Conservation (phyloP, 2,888 invertebrate genomes). For the Rotaria magnacalcarata region DNA sequence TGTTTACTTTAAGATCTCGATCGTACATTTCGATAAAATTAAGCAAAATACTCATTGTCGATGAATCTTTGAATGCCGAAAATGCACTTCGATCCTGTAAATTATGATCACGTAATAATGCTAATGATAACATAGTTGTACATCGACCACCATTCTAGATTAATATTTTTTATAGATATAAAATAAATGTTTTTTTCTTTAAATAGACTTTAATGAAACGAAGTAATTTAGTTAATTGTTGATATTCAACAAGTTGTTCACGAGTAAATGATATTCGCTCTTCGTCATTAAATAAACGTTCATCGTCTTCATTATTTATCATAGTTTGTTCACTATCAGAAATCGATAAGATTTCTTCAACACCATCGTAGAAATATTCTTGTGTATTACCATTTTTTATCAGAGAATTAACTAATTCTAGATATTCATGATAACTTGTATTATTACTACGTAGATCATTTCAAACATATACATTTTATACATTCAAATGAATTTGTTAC, state of each 20-base stretch:
- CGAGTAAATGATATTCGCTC: slow-evolving; percentile 13
- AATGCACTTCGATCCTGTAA: slow-evolving; percentile 9
- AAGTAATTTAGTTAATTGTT: slow-evolving; percentile 23
- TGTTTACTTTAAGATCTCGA: slow-evolving; percentile 17
- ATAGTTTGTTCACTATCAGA: not conserved
- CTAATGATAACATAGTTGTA: not conserved
- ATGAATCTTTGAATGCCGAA: slow-evolving; percentile 1
- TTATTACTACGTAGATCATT: not conserved
- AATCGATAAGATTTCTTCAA: not conserved
- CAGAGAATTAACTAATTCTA: not conserved
- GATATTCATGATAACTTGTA: not conserved
- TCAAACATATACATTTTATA: not conserved
- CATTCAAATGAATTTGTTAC: not conserved
- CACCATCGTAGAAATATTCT: not conserved
- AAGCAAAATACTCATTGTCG: not conserved
- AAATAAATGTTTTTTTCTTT: not conserved
- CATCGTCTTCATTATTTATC: not conserved
- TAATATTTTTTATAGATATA: no score
- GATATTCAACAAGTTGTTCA: slow-evolving; percentile 31
- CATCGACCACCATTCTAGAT: slow-evolving; percentile 25
- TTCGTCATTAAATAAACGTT: not conserved
- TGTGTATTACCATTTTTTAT: not conserved
- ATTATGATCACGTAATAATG: slow-evolving; percentile 27
- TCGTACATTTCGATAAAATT: slow-evolving; percentile 30
- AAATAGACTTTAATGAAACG: not conserved